These are phyloP conservation scores for Temnothorax nylanderi DNA, from an alignment of 1,140 invertebrate species.

Conservation along the genomic window DNA sequence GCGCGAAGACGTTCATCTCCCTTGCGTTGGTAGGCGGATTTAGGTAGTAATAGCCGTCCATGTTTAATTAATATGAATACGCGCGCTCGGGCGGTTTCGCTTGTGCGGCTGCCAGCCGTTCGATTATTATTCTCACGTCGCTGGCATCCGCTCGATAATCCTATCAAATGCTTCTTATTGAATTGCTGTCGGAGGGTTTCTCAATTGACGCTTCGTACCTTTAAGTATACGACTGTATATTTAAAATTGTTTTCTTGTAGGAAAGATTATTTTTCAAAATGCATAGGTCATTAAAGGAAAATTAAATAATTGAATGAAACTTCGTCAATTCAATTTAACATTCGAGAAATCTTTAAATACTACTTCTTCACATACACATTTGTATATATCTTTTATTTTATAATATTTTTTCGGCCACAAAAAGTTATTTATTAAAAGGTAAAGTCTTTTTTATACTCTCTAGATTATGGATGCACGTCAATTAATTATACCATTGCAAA, in stretches of 20 bases:
- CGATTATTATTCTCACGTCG: constrained; percentile 12
- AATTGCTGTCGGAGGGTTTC: not conserved
- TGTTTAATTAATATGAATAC: constrained; percentile 37
- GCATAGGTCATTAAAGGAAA: not conserved
- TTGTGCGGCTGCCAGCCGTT: not conserved
- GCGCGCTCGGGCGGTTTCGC: not conserved
- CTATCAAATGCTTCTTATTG: not conserved
- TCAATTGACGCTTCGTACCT: not conserved
- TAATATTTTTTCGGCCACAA: not conserved
- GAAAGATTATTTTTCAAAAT: not conserved
- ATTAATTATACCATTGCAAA: not conserved
- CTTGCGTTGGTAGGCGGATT: not conserved
- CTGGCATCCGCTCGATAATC: not conserved
- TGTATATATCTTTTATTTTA: not conserved
- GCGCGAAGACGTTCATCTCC: constrained; percentile 29
- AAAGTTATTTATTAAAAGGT: not conserved
- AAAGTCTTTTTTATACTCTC: not conserved
- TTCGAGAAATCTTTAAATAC: not conserved
- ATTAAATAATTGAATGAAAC: not conserved
- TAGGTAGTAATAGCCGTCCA: not conserved
- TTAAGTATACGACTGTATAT: not conserved
- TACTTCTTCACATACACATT: too few species aligned
- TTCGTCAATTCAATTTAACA: not conserved
- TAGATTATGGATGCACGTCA: not conserved
- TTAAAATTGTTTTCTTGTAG: not conserved